Base-by-base conservation (phyloP, 2,888 invertebrate genomes). In the Tetrapedia diversipes region DNA sequence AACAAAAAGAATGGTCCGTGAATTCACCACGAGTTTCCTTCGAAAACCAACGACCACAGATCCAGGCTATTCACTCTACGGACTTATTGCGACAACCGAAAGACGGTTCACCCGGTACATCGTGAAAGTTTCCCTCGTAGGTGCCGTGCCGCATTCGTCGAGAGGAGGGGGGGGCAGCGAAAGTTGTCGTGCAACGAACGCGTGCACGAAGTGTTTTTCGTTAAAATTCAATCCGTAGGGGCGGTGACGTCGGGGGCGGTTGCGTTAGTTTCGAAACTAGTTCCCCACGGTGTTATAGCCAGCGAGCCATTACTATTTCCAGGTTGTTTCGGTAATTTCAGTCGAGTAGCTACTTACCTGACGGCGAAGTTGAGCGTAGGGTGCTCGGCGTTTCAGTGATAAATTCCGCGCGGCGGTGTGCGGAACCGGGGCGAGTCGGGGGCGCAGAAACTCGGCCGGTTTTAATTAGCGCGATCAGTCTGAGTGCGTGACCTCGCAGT, bases 171-270 rank as follows among this genome's bases (percentile, higher is more conserved):
- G 1, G 7, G 7, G 1, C 45, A n/a, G n/a, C 7, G 41, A 29
- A 32, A 43, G n/a, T n/a, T n/a, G n/a, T n/a, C 43, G 56, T 39
- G 29, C 11, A 11, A 32, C 45, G 32, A 24, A 47, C 32, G 53
- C 34, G 29, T 60, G 24, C 39, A 29, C 29, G n/a, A 72, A 65
- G 45, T 56, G 54, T 41, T 60, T 72, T 34, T 72, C 71, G 71
- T 85, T 80, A 70, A 79, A 82, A 85, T 82, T 77, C 67, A 81
- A 67, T 57, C 64, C 74, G 56, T 74, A 53, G 67, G n/a, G n/a
- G 53, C 59, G 56, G 63, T 37, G 60, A 71, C 51, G 67, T 68
- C 41, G 56, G 66, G 37, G 41, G 63, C 63, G 32, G 41, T 45
- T 24, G 59, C 60, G 61, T 61, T n/a, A 81, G 67, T 83, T 81